phyloP scores from a whole-genome alignment of 2,797 vertebrate species.

The Pangasius sanitwongsei region DNA sequence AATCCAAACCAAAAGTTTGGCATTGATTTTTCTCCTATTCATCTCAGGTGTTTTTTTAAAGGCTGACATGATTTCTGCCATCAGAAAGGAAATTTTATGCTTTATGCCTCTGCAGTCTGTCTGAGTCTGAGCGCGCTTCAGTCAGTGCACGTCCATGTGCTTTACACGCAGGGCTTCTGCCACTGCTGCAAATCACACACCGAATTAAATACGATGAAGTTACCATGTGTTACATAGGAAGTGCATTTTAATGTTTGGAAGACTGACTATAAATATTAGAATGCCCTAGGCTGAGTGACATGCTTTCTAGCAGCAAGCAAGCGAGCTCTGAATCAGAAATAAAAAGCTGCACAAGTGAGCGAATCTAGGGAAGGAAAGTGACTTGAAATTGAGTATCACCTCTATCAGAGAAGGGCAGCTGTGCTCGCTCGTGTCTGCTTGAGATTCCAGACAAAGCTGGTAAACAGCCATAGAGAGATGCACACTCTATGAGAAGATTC shows the following conservation, averaged over 20 bases:
- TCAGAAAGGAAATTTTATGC: not conserved
- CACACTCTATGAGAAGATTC: no score
- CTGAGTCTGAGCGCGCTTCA: not conserved
- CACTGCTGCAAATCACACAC: not conserved
- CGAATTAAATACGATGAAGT: not conserved
- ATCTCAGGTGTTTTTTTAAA: constrained; percentile 10
- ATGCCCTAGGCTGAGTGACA: not conserved
- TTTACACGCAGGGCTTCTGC: not conserved
- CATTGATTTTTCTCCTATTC: constrained; percentile 14
- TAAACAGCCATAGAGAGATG: not conserved
- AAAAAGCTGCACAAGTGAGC: not conserved
- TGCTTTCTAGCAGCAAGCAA: not conserved
- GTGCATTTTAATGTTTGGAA: not conserved
- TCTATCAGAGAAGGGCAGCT: constrained; percentile 46
- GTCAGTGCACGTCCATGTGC: not conserved
- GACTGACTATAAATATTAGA: not conserved
- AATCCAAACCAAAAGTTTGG: not conserved
- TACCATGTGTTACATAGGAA: no score
- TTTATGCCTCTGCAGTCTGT: not conserved
- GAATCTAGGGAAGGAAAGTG: constrained; percentile 33
- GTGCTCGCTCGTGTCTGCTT: constrained; percentile 27
- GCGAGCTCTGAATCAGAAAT: not conserved
- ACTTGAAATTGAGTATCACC: constrained; percentile 55
- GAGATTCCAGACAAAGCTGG: constrained; percentile 12
- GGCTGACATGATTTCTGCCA: not conserved